A percentile compares a stretch with the other conserved stretches of the same genome.
These are phyloP conservation scores for Agrotis ipsilon DNA, from an alignment of 2,888 invertebrate species.

Conservation along the genomic window DNA sequence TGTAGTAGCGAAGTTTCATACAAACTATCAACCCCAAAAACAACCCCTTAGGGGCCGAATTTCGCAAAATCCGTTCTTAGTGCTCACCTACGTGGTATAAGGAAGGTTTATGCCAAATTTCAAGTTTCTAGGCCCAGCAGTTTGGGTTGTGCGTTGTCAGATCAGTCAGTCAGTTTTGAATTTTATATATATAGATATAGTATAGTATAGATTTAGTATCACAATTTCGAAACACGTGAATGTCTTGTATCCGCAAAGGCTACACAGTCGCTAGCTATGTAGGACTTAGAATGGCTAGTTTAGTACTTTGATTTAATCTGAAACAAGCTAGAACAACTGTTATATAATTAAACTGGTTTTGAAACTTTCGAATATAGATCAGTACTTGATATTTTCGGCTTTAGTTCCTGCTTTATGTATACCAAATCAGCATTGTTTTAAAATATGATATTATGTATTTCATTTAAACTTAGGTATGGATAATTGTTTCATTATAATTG, in stretches of 20 bases:
- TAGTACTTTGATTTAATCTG: conserved; percentile 59
- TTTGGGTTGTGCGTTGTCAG: no score
- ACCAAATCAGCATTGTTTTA: not conserved
- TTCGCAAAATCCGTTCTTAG: no score
- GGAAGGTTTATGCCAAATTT: no score
- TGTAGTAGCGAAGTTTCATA: no score
- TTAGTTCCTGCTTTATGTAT: conserved; percentile 16
- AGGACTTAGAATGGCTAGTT: conserved; percentile 54
- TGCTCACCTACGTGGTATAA: no score
- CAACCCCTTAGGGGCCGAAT: no score
- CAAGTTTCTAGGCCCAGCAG: no score
- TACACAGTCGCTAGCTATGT: conserved; percentile 50
- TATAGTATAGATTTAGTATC: conserved; percentile 44
- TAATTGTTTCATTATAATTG: no score
- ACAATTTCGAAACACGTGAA: conserved; percentile 61
- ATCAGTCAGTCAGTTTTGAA: no score
- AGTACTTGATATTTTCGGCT: conserved; percentile 4
- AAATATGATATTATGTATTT: not conserved
- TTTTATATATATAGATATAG: no score
- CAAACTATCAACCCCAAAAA: no score
- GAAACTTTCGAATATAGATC: conserved; percentile 49
- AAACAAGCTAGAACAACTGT: conserved; percentile 35
- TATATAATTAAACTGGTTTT: conserved; percentile 48
- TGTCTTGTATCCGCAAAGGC: conserved; percentile 55
- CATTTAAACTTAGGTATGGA: no score